Conservation (phyloP, 2,797 vertebrate species). For the Alcedo atthis region DNA sequence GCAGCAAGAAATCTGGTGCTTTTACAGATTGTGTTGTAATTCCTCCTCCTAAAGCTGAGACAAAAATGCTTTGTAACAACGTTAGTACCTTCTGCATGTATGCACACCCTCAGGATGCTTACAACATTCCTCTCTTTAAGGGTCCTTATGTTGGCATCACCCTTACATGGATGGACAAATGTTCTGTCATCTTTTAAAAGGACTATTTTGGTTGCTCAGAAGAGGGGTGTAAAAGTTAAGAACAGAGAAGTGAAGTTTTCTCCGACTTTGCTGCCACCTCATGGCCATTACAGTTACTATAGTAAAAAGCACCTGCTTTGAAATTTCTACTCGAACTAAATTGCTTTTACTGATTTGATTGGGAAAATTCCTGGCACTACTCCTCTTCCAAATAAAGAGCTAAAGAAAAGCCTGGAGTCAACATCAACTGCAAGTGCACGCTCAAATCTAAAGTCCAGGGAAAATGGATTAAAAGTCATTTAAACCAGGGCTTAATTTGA, state of each 20-base stretch:
- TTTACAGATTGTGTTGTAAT: background rate
- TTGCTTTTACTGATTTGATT: background rate
- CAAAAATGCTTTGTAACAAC: background rate
- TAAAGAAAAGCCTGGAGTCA: conserved; percentile 48
- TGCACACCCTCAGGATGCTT: background rate
- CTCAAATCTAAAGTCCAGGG: conserved; percentile 2
- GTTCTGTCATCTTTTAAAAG: background rate
- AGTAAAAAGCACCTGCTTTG: background rate
- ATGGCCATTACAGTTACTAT: background rate
- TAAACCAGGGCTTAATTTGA: conserved; percentile 39
- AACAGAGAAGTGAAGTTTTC: background rate
- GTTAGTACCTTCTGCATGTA: background rate
- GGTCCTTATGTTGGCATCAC: background rate
- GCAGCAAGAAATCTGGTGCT: background rate
- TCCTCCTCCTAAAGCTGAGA: background rate
- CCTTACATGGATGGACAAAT: background rate
- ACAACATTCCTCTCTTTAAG: background rate
- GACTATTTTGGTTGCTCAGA: background rate
- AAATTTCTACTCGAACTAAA: background rate
- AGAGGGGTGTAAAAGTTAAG: background rate
- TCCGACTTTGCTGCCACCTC: conserved; percentile 65
- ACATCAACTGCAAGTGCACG: background rate
- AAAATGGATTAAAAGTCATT: conserved; percentile 28
- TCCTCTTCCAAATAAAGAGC: background rate
- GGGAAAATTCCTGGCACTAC: background rate